A percentile compares a stretch with the other conserved stretches of the same genome.
These are phyloP conservation scores for Calameuta filiformis DNA, from an alignment of 2,888 invertebrate genomes.

Conservation along the genomic window DNA sequence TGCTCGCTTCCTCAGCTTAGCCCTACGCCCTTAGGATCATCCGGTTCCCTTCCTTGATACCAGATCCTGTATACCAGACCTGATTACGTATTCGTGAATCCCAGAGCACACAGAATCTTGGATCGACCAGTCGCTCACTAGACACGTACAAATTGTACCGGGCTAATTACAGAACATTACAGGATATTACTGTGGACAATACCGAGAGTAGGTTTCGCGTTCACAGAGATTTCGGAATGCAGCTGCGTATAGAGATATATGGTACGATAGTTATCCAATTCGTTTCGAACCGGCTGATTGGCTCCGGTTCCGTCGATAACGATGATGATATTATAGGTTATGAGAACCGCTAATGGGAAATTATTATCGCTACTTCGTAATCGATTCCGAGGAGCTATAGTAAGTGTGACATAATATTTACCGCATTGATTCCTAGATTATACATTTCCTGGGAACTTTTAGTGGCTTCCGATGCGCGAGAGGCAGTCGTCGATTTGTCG, in stretches of 20 bases:
- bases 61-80: not conserved
- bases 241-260: not conserved
- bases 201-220: not conserved
- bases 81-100: not conserved
- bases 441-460: not conserved
- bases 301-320: not conserved
- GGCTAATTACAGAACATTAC: not conserved
- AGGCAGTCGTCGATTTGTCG: not conserved
- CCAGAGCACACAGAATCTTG: not conserved
- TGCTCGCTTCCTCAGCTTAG: not conserved
- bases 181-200: not conserved
- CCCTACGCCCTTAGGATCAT: not conserved
- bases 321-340: not conserved
- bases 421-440: not conserved
- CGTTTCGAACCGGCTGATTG: not conserved
- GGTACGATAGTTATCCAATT: not conserved
- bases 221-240: not conserved
- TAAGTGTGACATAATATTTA: not conserved
- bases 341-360: not conserved
- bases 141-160: not conserved
- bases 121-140: not conserved
- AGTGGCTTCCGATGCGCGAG: not conserved
- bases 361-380: not conserved
- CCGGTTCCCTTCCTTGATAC: not conserved
- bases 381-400: not conserved